Base-by-base conservation (phyloP, 2,797 vertebrate species). In the Eulemur mongoz region DNA sequence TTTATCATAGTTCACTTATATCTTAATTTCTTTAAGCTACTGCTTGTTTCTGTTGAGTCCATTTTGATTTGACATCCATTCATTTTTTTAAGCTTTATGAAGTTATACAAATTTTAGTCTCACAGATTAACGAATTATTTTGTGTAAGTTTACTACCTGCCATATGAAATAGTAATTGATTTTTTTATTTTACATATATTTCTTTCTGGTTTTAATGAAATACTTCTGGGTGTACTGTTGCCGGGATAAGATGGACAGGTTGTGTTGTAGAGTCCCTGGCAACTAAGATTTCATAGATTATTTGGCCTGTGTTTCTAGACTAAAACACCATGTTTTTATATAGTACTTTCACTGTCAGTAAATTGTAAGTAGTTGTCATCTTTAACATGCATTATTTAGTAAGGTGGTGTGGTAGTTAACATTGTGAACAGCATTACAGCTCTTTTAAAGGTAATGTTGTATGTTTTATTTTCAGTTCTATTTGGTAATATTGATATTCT, bases 391-490 rank as follows among this genome's bases (percentile, higher is more conserved):
- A 45, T 78, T 89, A 61, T 52, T 92, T 89, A 54, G n/a, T 67
- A 88, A 80, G 40, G n/a, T 43, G 43, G 43, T 72, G 10, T 92
- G 78, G 50, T 95, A 6, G 38, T 78, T 83, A 35, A 43, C 52
- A 35, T 43, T 73, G 4, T 75, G 61, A 65, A 43, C 40, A 95
- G 25, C 54, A 52, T 59, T 40, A 40, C 17, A 45, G 0, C 48
- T 78, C 35, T 89, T 1, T 1, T 38, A 79, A 92, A 81, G 76
- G 40, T 80, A 78, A 27, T 57, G 32, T 7, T 43, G 6, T 45
- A 7, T 85, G 63, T 65, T 92, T 81, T 94, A 72, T 73, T 95
- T 92, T 79, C 15, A 96, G 18, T 89, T 95, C 23, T 81, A 0
- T 69, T 88, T 75, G 61, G 32, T 86, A 43, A 32, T 91, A 32